Evolutionary conservation across 2,888 invertebrate species (phyloP).

Genomic region (Patella caerulea): DNA sequence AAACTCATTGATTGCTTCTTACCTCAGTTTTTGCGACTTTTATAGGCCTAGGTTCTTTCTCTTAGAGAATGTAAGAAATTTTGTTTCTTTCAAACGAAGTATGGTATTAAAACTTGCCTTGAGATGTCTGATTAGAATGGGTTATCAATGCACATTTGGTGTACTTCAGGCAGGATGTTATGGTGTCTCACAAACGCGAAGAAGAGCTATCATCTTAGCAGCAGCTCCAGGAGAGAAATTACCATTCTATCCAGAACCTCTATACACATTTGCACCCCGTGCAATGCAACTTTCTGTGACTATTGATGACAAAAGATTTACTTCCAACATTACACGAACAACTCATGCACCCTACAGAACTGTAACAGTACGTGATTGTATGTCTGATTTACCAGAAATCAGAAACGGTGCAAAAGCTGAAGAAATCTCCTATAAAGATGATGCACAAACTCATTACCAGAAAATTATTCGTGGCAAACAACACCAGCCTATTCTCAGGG

Average conservation of each 20-base stretch:
- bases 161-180: slow-evolving; percentile 89
- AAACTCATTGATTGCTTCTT: slow-evolving; percentile 87
- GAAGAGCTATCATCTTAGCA: slow-evolving; percentile 83
- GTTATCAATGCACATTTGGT: slow-evolving; percentile 89
- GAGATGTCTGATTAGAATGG: slow-evolving; percentile 84
- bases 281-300: slow-evolving; percentile 77
- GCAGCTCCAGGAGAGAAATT: slow-evolving; percentile 84
- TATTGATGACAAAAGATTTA: slow-evolving; percentile 76
- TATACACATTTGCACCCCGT: slow-evolving; percentile 80
- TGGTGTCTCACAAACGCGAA: slow-evolving; percentile 86
- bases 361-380: slow-evolving; percentile 85
- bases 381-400: slow-evolving; percentile 86
- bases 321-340: slow-evolving; percentile 75
- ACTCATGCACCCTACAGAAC: slow-evolving; percentile 83
- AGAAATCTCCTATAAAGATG: slow-evolving; percentile 81
- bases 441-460: slow-evolving; percentile 84
- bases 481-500: slow-evolving; percentile 76
- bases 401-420: slow-evolving; percentile 80
- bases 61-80: slow-evolving; percentile 88
- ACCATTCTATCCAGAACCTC: slow-evolving; percentile 85
- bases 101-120: slow-evolving; percentile 87
- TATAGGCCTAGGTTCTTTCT: slow-evolving; percentile 87
- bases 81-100: slow-evolving; percentile 85
- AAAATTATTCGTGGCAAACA: slow-evolving; percentile 77
- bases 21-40: slow-evolving; percentile 87